These are phyloP conservation scores for Aphrophora alni DNA, from an alignment of 2,888 invertebrate species.

Conservation along the genomic window DNA sequence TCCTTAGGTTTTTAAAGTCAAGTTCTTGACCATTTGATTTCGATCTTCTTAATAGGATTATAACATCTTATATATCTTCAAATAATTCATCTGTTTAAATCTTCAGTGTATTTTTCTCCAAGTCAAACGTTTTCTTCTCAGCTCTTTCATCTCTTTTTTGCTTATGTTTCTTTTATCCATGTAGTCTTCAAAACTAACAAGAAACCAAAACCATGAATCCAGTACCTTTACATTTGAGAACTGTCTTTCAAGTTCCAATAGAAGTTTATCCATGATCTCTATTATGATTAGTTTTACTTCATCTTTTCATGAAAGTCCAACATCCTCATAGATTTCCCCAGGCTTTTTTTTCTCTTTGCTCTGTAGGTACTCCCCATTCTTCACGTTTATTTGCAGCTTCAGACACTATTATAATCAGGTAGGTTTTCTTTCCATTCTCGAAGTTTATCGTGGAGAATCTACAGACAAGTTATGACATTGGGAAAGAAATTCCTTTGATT, in stretches of 20 bases:
- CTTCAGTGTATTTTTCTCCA: no score
- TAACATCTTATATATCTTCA: no score
- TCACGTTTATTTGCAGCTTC: neutral
- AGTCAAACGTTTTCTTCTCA: no score
- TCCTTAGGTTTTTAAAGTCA: no score
- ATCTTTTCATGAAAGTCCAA: neutral
- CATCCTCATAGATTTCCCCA: neutral
- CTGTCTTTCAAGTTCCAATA: neutral
- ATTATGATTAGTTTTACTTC: neutral
- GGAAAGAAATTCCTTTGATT: neutral
- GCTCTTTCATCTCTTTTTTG: no score
- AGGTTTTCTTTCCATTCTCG: neutral
- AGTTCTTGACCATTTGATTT: no score
- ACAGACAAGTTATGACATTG: neutral
- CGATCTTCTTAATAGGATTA: no score
- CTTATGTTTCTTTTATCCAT: neutral
- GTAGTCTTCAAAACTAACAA: neutral
- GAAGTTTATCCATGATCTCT: neutral
- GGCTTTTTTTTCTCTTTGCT: neutral
- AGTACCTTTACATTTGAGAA: neutral
- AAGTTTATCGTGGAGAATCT: neutral
- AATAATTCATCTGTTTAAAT: no score
- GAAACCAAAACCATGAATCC: neutral
- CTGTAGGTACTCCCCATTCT: neutral
- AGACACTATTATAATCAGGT: neutral